A percentile compares a stretch with the other conserved stretches of the same genome.
Evolutionary conservation across 92 coral and sea anemone species (phyloP).

Genomic region (Epizoanthus rinbou): DNA sequence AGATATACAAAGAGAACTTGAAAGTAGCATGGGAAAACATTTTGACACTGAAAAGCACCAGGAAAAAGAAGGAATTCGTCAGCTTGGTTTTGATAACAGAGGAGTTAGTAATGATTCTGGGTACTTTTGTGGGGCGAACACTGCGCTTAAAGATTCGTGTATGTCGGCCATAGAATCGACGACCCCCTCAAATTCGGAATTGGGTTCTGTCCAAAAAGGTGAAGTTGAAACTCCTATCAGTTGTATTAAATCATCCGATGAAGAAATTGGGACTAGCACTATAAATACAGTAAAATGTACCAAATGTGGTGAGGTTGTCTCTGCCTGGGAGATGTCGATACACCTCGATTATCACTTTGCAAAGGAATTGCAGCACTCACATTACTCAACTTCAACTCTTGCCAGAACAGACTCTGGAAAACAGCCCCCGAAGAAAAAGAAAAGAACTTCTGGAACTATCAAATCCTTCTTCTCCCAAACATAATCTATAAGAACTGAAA

Average conservation of each 20-base stretch:
- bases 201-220: neutral
- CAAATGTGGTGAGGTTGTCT: slow-evolving; percentile 63
- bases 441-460: slow-evolving; percentile 60
- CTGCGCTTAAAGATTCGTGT: neutral
- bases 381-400: slow-evolving; percentile 7
- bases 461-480: slow-evolving; percentile 58
- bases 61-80: slow-evolving; percentile 18
- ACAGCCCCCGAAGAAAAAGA: slow-evolving; percentile 68
- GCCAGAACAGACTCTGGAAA: slow-evolving; percentile 14
- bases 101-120: neutral
- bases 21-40: slow-evolving; percentile 36
- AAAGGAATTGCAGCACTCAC: slow-evolving; percentile 66
- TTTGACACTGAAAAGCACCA: slow-evolving; percentile 4
- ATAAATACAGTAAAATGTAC: slow-evolving; percentile 60
- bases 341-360: slow-evolving; percentile 92
- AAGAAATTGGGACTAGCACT: slow-evolving; percentile 3
- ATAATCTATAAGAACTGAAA: neutral
- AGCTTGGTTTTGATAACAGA: neutral
- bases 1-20: slow-evolving; percentile 72
- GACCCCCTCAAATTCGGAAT: neutral
- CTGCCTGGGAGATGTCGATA: slow-evolving; percentile 70
- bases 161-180: neutral
- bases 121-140: neutral
- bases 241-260: neutral
- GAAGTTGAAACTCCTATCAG: neutral